Evolutionary conservation across 2,113 vertebrate genomes (phyloP).

Genomic region (Cinclus mexicanus): DNA sequence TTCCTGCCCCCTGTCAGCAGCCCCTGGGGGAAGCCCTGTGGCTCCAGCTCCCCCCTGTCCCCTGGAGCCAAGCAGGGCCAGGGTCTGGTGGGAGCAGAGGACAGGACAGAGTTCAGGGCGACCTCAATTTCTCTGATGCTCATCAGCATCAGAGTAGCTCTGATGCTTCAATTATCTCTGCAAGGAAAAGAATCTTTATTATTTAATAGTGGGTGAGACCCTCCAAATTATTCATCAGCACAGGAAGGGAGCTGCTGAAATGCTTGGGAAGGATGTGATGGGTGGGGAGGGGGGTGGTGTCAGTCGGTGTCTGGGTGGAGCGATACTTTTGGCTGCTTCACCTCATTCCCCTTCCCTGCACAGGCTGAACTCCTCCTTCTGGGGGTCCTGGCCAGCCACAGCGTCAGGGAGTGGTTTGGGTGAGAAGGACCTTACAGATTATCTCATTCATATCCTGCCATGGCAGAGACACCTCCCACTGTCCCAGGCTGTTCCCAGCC

Average conservation of each 20-base stretch:
- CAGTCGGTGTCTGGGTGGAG: not conserved
- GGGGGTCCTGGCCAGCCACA: rapidly evolving
- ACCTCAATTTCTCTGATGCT: constrained; percentile 19
- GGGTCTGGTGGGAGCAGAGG: not conserved
- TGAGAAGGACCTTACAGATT: not conserved
- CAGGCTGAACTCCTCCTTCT: not conserved
- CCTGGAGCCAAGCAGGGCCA: not conserved
- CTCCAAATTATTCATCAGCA: constrained; percentile 42
- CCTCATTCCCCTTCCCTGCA: not conserved
- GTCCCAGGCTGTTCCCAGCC: not conserved
- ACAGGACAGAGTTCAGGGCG: not conserved
- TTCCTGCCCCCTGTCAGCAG: not conserved
- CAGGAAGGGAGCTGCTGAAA: not conserved
- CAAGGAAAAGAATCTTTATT: constrained; percentile 24
- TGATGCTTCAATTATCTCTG: constrained; percentile 42
- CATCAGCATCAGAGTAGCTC: not conserved
- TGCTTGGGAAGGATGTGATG: not conserved
- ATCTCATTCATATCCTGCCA: not conserved
- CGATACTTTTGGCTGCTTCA: not conserved
- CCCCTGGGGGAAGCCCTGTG: not conserved
- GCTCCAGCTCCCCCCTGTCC: not conserved
- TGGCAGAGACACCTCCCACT: not conserved
- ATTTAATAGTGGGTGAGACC: constrained; percentile 34
- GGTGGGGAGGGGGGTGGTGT: not conserved
- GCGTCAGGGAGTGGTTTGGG: not conserved